Base-by-base conservation (phyloP, 2,888 invertebrate genomes). In the Euphydryas editha region DNA sequence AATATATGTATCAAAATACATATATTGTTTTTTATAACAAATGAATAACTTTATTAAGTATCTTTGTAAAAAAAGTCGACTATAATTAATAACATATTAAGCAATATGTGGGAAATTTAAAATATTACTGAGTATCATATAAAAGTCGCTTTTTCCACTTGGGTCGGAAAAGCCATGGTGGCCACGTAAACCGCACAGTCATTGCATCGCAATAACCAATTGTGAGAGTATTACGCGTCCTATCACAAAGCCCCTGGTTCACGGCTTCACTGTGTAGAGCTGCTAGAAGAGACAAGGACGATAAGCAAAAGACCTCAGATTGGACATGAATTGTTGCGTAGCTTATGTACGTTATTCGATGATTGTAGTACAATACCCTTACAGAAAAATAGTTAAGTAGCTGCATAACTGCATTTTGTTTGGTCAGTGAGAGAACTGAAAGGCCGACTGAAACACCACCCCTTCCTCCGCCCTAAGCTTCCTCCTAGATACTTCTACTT, bases 201-300 rank as follows among this genome's bases (percentile, higher is more conserved):
- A 93, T 85, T 87, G 90, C 88, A 83, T 75, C 87, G 93, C 93
- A 93, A 93, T 93, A 93, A 93, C 92, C 91, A 91, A 93, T 93
- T 93, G 93, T 93, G 90, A 86, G 82, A 85, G 88, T 90, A 90
- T 90, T 90, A 92, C 91, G 87, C 88, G 87, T 86, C 85, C 85
- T 85, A 86, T 85, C 90, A 90, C 90, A 90, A 90, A 90, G 89
- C 86, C 84, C 80, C 78, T 77, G 80, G 83, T 83, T 82, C 82
- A 84, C 84, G 81, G 78, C 74, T 74, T 82, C 74, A 62, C 64
- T 58, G 37, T 49, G 69, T 80, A 77, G 30, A 44, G 17, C 20
- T n/a, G 13, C 73, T 72, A 36, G 73, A 74, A 62, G 60, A 13
- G 68, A 55, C 54, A 10, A 37, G 21, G 4, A 30, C 1, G 21